Evolutionary conservation across 2,113 vertebrate species (phyloP).

Genomic region (Epinephelus moara): DNA sequence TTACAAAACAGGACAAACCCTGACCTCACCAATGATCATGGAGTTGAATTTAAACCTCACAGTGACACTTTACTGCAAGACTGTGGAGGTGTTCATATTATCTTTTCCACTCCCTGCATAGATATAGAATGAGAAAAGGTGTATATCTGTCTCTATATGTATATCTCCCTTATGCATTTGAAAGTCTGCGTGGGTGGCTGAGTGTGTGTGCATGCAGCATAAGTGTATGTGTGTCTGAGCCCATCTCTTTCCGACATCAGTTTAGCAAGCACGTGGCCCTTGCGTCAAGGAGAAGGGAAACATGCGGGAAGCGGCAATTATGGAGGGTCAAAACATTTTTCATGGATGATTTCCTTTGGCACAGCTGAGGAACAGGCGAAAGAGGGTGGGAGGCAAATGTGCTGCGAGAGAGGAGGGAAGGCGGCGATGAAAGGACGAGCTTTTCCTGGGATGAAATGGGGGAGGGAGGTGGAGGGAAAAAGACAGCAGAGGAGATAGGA

Average conservation of each 20-base stretch:
- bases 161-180: not conserved
- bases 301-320: slow-evolving; percentile 76
- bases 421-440: not conserved
- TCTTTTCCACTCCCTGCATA: not conserved
- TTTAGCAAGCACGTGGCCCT: slow-evolving; percentile 44
- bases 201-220: slow-evolving; percentile 30
- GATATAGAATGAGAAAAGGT: not conserved
- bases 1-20: not conserved
- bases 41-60: not conserved
- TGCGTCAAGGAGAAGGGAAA: slow-evolving; percentile 56
- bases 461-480: slow-evolving; percentile 17
- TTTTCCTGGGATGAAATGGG: slow-evolving; percentile 25
- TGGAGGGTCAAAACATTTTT: slow-evolving; percentile 79
- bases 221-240: slow-evolving; percentile 25
- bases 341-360: slow-evolving; percentile 78
- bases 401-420: slow-evolving; percentile 24
- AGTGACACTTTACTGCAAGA: not conserved
- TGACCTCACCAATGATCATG: not conserved
- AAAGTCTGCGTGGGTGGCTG: not conserved
- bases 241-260: slow-evolving; percentile 42
- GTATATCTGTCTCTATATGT: not conserved
- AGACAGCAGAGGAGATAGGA: slow-evolving; percentile 30
- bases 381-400: slow-evolving; percentile 40
- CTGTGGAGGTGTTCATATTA: not conserved
- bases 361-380: slow-evolving; percentile 48